A percentile compares a stretch with the other conserved stretches of the same genome.
Conservation (phyloP, 2,797 vertebrate species). For the Centroberyx gerrardi region DNA sequence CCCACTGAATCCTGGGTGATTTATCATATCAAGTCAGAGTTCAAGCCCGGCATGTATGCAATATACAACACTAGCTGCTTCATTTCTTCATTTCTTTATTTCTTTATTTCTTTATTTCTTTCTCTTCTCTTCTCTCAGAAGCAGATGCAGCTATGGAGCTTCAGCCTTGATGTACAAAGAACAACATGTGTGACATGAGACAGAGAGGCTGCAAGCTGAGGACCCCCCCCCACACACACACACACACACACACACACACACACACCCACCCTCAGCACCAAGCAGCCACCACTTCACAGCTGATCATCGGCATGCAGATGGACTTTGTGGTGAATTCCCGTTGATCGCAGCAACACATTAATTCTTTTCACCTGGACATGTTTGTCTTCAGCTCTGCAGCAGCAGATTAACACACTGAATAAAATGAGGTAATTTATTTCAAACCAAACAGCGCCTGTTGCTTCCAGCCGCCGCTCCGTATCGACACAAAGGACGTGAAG, state of each 20-base stretch:
- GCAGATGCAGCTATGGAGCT: background rate
- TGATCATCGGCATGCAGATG: background rate
- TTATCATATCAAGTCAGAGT: conserved; percentile 60
- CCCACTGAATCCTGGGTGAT: conserved; percentile 74
- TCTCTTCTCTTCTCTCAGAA: too few relatives aligned
- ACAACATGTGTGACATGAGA: background rate
- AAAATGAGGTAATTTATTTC: conserved; percentile 1
- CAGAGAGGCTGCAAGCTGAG: too few relatives aligned
- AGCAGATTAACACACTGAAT: too few relatives aligned
- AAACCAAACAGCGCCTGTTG: conserved; percentile 33
- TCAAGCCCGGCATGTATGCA: too few relatives aligned
- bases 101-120: too few relatives aligned
- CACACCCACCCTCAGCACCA: too few relatives aligned
- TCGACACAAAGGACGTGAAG: conserved; percentile 9
- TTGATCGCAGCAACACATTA: conserved; percentile 34
- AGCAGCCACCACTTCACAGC: too few relatives aligned
- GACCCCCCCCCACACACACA: too few relatives aligned
- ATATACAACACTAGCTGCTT: background rate
- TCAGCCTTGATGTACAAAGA: conserved; percentile 10
- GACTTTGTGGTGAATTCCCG: conserved; percentile 20
- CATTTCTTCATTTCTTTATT: too few relatives aligned
- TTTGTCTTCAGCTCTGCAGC: too few relatives aligned
- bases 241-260: too few relatives aligned
- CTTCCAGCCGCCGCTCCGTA: background rate
- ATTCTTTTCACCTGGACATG: conserved; percentile 48